A percentile compares a stretch with the other conserved stretches of the same genome.
phyloP scores from a whole-genome alignment of 1,140 invertebrate genomes.

The Drosophila bocqueti region DNA sequence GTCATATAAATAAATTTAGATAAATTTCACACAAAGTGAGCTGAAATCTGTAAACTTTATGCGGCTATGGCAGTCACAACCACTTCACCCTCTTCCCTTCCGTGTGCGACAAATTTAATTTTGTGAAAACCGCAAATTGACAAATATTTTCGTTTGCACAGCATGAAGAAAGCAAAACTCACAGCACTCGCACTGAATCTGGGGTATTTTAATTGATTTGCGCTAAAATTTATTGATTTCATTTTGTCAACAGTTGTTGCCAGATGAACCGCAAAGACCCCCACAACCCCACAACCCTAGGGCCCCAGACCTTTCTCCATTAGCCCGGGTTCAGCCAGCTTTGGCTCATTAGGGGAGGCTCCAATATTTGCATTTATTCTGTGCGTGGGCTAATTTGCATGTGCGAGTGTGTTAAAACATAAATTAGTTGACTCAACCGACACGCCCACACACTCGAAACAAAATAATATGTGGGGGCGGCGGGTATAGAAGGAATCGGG shows the following conservation, averaged over 20 bases:
- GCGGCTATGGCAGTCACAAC: slow-evolving; percentile 16
- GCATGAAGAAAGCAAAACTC: slow-evolving; percentile 32
- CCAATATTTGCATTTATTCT: slow-evolving; percentile 50
- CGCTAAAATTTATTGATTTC: slow-evolving; percentile 81
- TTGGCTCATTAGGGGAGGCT: slow-evolving; percentile 57
- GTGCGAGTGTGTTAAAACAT: slow-evolving; percentile 73
- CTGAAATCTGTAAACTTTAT: slow-evolving; percentile 50
- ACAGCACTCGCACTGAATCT: slow-evolving; percentile 38
- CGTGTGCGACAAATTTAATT: slow-evolving; percentile 72
- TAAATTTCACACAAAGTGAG: slow-evolving; percentile 47
- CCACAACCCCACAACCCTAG: neutral
- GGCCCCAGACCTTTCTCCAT: slow-evolving; percentile 2
- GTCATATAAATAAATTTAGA: slow-evolving; percentile 76
- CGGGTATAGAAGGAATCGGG: slow-evolving; percentile 10
- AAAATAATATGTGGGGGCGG: slow-evolving; percentile 12
- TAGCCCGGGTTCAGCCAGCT: slow-evolving; percentile 19
- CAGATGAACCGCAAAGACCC: slow-evolving; percentile 57
- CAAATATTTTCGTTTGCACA: slow-evolving; percentile 78
- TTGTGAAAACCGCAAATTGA: slow-evolving; percentile 77
- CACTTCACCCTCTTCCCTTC: neutral
- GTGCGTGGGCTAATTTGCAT: slow-evolving; percentile 71
- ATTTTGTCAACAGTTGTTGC: slow-evolving; percentile 78
- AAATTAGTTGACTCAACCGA: slow-evolving; percentile 54
- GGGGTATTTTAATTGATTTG: slow-evolving; percentile 78
- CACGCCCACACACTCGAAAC: slow-evolving; percentile 23